Conservation (phyloP, 2,797 vertebrate genomes). For the Siniperca undulata region DNA sequence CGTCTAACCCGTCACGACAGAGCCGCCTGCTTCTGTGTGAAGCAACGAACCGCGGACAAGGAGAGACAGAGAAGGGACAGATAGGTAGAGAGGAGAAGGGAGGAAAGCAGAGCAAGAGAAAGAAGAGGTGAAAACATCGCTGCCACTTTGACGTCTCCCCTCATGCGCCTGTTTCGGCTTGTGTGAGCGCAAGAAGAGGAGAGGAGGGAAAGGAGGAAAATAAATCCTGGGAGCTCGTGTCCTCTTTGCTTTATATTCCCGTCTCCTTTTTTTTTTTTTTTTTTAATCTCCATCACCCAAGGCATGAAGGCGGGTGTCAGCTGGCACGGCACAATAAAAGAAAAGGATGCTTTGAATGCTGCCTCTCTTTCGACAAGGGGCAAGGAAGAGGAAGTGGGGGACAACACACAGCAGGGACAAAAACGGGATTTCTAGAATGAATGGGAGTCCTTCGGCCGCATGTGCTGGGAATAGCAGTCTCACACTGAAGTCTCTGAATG, state of each 20-base stretch:
- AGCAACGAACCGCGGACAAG: conserved; percentile 42
- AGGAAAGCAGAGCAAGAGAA: conserved; percentile 63
- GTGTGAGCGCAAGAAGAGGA: conserved; percentile 64
- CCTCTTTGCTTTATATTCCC: conserved; percentile 51
- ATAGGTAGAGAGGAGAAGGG: conserved; percentile 45
- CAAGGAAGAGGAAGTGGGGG: conserved; percentile 73
- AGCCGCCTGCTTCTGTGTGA: conserved; percentile 56
- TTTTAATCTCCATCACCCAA: conserved; percentile 62
- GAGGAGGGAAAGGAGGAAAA: conserved; percentile 45
- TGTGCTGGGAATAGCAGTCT: conserved; percentile 87
- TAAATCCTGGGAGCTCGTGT: conserved; percentile 62
- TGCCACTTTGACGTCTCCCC: conserved; percentile 73
- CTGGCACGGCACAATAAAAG: conserved; percentile 76
- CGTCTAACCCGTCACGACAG: conserved; percentile 71
- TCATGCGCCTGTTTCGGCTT: conserved; percentile 55
- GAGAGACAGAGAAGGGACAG: conserved; percentile 55
- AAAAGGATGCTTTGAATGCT: conserved; percentile 87
- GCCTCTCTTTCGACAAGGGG: conserved; percentile 79
- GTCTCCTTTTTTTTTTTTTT: conserved; percentile 5
- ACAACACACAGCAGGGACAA: conserved; percentile 66
- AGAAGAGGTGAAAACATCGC: conserved; percentile 69
- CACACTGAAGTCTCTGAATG: conserved; percentile 80
- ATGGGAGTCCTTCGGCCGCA: conserved; percentile 86
- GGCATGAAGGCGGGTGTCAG: conserved; percentile 77
- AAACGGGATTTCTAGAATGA: conserved; percentile 86